Percentiles rank a stretch among this genome's conserved stretches.
phyloP scores from a whole-genome alignment of 2,113 vertebrate species.

The Embiotoca jacksoni region DNA sequence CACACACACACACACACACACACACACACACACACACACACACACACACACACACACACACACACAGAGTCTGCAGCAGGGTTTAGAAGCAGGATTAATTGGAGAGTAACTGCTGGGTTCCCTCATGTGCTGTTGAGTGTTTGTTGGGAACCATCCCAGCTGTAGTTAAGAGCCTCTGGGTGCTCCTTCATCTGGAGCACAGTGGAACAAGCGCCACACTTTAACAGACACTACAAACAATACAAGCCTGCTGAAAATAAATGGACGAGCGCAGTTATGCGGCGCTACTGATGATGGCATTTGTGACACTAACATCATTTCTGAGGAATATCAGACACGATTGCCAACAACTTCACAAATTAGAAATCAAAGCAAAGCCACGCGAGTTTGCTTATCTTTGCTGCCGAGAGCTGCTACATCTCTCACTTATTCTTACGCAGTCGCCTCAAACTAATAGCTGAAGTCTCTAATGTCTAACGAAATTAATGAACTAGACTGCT shows the following conservation, averaged over 20 bases:
- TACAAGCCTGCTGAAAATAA: slow-evolving; percentile 31
- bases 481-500: slow-evolving; percentile 50
- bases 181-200: slow-evolving; percentile 63
- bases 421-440: slow-evolving; percentile 13
- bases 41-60: slow-evolving; percentile 6
- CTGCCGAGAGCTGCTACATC: not conserved
- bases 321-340: not conserved
- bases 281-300: not conserved
- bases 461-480: slow-evolving; percentile 39
- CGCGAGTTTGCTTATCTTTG: slow-evolving; percentile 1
- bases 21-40: not conserved
- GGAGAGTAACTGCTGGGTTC: slow-evolving; percentile 68
- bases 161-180: slow-evolving; percentile 73
- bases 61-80: slow-evolving; percentile 36
- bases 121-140: slow-evolving; percentile 73
- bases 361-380: slow-evolving; percentile 11
- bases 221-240: slow-evolving; percentile 40
- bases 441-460: slow-evolving; percentile 16
- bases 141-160: slow-evolving; percentile 72
- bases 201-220: slow-evolving; percentile 40
- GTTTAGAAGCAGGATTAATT: slow-evolving; percentile 74
- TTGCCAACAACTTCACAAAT: not conserved
- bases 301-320: slow-evolving; percentile 36
- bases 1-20: slow-evolving; percentile 25
- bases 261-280: not conserved